phyloP scores from a whole-genome alignment of 2,113 vertebrate species.

The Eidolon helvum region DNA sequence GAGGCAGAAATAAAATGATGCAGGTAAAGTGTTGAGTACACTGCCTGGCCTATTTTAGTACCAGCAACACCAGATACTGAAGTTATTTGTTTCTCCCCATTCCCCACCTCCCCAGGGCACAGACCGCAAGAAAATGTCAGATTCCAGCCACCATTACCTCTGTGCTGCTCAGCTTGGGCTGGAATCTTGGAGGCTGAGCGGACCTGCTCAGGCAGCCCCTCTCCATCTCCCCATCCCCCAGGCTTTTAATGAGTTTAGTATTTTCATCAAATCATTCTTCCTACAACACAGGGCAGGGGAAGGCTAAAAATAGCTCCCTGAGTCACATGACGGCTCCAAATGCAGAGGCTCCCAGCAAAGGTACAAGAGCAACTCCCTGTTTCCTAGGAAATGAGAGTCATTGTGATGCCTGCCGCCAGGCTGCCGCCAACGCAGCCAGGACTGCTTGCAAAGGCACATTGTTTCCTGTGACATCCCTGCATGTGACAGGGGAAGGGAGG shows the following conservation, averaged over 20 bases:
- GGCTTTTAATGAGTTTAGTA: slow-evolving; percentile 76
- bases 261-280: slow-evolving; percentile 77
- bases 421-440: slow-evolving; percentile 25
- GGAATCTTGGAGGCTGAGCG: not conserved
- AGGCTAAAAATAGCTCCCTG: slow-evolving; percentile 75
- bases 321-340: slow-evolving; percentile 66
- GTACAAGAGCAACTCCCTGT: slow-evolving; percentile 70
- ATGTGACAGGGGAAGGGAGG: not conserved
- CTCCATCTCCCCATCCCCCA: slow-evolving; percentile 48
- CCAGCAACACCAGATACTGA: not conserved
- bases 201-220: not conserved
- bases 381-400: slow-evolving; percentile 78
- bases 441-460: slow-evolving; percentile 6
- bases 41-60: accelerated
- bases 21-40: not conserved
- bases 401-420: slow-evolving; percentile 60
- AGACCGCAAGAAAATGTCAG: not conserved
- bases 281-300: slow-evolving; percentile 61
- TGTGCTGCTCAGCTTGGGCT: not conserved
- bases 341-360: slow-evolving; percentile 71
- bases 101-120: not conserved
- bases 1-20: not conserved
- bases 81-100: not conserved
- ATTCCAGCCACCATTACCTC: not conserved
- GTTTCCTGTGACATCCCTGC: not conserved